Evolutionary conservation across 2,797 vertebrate genomes (phyloP).

Genomic region (Lutjanus campechanus): DNA sequence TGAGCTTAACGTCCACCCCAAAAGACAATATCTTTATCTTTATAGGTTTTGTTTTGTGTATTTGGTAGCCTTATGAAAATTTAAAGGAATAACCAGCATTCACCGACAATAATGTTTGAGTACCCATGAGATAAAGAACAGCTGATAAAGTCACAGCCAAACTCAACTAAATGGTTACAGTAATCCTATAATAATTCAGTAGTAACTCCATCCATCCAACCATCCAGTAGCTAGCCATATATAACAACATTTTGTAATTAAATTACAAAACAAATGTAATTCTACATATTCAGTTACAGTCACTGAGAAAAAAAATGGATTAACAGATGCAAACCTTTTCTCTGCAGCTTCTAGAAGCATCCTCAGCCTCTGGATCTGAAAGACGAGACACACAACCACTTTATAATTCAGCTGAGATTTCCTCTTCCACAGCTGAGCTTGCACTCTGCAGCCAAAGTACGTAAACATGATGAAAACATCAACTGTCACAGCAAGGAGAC

Average conservation of each 20-base stretch:
- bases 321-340: conserved; percentile 84
- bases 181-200: no score
- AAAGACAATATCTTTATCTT: background rate
- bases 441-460: background rate
- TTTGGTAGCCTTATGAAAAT: conserved; percentile 2
- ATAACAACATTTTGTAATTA: no score
- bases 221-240: no score
- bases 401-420: conserved; percentile 2
- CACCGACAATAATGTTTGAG: conserved; percentile 4
- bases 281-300: no score
- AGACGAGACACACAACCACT: conserved; percentile 25
- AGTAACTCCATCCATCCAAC: background rate
- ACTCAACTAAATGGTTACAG: background rate
- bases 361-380: conserved; percentile 85
- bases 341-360: conserved; percentile 87
- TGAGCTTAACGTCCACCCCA: no score
- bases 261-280: no score
- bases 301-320: background rate
- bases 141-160: conserved; percentile 9
- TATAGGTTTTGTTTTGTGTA: background rate
- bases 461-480: background rate
- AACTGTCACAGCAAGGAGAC: background rate
- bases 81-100: conserved; percentile 5
- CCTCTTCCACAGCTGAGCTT: conserved; percentile 12
- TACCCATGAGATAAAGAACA: background rate